A percentile compares a stretch with the other conserved stretches of the same genome.
Evolutionary conservation across 2,797 vertebrate genomes (phyloP).

Genomic region (Enteromius thamalakanensis): DNA sequence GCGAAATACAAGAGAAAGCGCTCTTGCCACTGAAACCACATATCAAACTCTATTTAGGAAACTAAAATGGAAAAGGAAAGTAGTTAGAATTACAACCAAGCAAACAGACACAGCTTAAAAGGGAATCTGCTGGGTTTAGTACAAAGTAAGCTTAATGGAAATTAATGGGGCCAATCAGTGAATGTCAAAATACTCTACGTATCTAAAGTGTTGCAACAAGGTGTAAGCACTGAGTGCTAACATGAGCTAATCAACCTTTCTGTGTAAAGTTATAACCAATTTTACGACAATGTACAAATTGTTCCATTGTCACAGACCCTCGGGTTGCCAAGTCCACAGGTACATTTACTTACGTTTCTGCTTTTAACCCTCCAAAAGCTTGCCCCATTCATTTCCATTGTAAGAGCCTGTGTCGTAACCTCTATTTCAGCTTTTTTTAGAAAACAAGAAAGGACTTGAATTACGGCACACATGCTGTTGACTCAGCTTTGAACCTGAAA

Average conservation of each 20-base stretch:
- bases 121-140: neutral
- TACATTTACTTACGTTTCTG: neutral
- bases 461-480: neutral
- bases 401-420: neutral
- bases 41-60: slow-evolving; percentile 26
- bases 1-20: slow-evolving; percentile 31
- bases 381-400: neutral
- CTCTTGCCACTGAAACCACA: slow-evolving; percentile 38
- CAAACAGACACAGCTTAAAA: neutral
- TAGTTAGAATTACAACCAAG: neutral
- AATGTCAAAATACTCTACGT: neutral
- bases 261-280: neutral
- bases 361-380: neutral
- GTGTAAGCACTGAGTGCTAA: neutral
- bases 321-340: neutral
- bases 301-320: neutral
- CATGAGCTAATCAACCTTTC: neutral
- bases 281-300: neutral
- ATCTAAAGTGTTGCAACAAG: neutral
- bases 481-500: neutral
- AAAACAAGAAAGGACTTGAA: neutral
- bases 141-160: neutral
- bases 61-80: neutral
- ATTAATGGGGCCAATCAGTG: neutral
- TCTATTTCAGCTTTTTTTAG: neutral